Evolutionary conservation across 2,797 vertebrate species (phyloP), one percentile per base, ranked within the genome.

Genomic region (Delichon dasypus): DNA sequence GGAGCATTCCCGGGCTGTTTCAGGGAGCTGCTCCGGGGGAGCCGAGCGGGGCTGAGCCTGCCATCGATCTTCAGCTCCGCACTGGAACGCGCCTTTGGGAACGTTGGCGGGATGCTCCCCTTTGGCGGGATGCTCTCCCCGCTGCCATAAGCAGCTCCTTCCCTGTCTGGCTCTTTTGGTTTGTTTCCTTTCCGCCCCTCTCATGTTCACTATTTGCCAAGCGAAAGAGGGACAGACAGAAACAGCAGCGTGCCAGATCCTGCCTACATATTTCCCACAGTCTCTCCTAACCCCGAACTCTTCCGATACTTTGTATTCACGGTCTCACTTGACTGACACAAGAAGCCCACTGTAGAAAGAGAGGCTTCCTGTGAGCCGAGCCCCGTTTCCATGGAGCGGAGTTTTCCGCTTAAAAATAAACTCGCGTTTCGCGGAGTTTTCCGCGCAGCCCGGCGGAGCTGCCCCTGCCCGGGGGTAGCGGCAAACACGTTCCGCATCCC

Each of bases 361-460:
- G 72, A 76, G 51, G 68, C 82, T 95, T 94, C 94, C 93, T 93
- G 85, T 20, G 87, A 96, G 75, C 80, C 23, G 64, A 95, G 90
- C 64, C 88, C 86, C 60, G 97, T 97, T 97, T 96, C 97, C 97
- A 97, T 95, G 97, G 97, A 40, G 89, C 92, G 30, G 94, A 94
- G 81, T 96, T 96, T 87, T 82, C 79, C 29, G 44, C 90, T 95
- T 68, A 74, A 90, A 96, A 93, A 93, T 83, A 95, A 93, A 96
- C 85, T 9, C 45, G 54, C 19, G 27, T 48, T 88, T 68, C 70
- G 83, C 29, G 50, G 66, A 58, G 73, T 65, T 57, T 42, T 34
- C 36, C 36, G 36, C 36, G 36, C 36, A 36, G 36, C 36, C 50
- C 93, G 17, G 50, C 26, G 22, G 53, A 38, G 53, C 36, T 78